These are phyloP conservation scores for Drosophila monieri DNA, from an alignment of 2,888 invertebrate genomes.

Conservation along the genomic window DNA sequence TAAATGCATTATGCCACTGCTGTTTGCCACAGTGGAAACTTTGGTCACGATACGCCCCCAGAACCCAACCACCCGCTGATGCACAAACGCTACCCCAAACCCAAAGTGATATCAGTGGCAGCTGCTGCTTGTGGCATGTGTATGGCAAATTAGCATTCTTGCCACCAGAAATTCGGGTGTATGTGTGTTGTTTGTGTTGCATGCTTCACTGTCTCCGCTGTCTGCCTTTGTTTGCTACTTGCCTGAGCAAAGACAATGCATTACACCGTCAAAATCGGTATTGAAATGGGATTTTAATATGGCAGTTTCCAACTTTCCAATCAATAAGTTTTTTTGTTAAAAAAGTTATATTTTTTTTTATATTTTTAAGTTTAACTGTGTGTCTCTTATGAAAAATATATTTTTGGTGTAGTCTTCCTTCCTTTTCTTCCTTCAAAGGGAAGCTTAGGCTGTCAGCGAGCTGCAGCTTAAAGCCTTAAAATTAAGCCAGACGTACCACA, in stretches of 20 bases:
- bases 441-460: slow-evolving; percentile 66
- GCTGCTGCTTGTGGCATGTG: slow-evolving; percentile 35
- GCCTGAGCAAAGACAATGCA: slow-evolving; percentile 43
- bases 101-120: slow-evolving; percentile 35
- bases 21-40: slow-evolving; percentile 38
- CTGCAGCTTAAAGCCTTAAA: slow-evolving; percentile 63
- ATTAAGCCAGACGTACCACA: slow-evolving; percentile 49
- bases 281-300: not conserved
- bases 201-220: slow-evolving; percentile 42
- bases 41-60: slow-evolving; percentile 11
- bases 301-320: not conserved
- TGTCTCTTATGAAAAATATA: not conserved
- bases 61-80: not conserved
- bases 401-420: not conserved
- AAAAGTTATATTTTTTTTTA: not conserved
- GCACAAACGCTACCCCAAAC: not conserved
- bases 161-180: slow-evolving; percentile 43
- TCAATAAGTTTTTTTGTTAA: not conserved
- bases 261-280: not conserved
- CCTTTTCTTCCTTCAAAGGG: slow-evolving; percentile 1
- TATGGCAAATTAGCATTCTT: slow-evolving; percentile 69
- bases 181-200: slow-evolving; percentile 46
- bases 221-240: slow-evolving; percentile 56
- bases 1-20: slow-evolving; percentile 32
- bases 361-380: not conserved